Base-by-base conservation (phyloP, 2,888 invertebrate genomes). In the Drosophila affinis region DNA sequence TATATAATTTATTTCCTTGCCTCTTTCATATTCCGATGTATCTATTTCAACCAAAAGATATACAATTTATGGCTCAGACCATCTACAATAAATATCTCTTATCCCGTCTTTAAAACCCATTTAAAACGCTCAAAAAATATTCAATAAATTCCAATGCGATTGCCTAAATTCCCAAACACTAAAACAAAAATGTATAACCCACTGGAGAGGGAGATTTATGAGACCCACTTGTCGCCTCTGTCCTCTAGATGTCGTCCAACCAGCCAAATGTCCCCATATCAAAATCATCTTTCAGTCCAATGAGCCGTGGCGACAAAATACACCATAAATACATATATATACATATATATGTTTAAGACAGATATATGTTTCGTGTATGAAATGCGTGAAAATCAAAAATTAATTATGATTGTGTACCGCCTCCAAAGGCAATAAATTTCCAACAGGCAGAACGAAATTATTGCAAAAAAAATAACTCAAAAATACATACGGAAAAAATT, bases 361-460 rank as follows among this genome's bases (percentile, higher is more conserved):
- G 54, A 77, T 72, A 81, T 55, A 58, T 39, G 14, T 14, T 77
- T 72, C 64, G 44, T 61, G 62, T 51, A 64, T 74, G 55, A 57
- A 53, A 67, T 55, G 58, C 58, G 75, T 63, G 53, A 60, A 75
- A 55, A 81, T 81, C 57, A 75, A 70, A 87, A 73, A 84, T 88
- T 88, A 87, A 88, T 87, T 88, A 88, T 88, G 63, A 73, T 81
- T 77, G 24, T 78, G 72, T 51, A 69, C 75, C 75, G 81, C 73
- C 85, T 78, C 63, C 62, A 78, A 83, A 77, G 77, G 78, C 88
- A 77, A 82, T 82, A 82, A 82, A 82, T 88, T 86, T 55, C 17
- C 62, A 60, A 77, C 61, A 55, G 52, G 52, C 54, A 69, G 49
- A 65, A 63, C 32, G 39, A 80, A 72, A 76, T 70, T 61, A 67